These are phyloP conservation scores for Torymus tubicola DNA, from an alignment of 2,888 invertebrate species.

Conservation along the genomic window DNA sequence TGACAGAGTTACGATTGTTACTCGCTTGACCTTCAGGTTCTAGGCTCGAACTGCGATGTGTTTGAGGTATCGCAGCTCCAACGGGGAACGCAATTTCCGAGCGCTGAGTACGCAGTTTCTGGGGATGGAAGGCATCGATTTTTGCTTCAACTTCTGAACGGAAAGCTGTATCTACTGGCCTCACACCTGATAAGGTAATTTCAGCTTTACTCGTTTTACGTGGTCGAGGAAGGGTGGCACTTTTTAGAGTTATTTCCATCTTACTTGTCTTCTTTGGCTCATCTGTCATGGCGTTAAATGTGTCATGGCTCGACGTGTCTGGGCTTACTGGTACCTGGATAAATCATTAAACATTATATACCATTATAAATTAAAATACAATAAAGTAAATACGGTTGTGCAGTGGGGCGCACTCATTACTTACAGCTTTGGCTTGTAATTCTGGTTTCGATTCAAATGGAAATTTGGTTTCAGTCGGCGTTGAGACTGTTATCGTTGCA, in stretches of 20 bases:
- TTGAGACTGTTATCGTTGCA: slow-evolving; percentile 74
- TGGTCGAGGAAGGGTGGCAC: slow-evolving; percentile 81
- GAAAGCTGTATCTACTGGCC: slow-evolving; percentile 66
- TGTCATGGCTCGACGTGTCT: slow-evolving; percentile 60
- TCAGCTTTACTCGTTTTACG: slow-evolving; percentile 82
- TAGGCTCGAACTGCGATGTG: slow-evolving; percentile 78
- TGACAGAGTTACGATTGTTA: slow-evolving; percentile 69
- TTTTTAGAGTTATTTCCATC: slow-evolving; percentile 83
- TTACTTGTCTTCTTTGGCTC: slow-evolving; percentile 79
- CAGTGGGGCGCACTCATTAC: slow-evolving; percentile 23
- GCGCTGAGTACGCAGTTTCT: slow-evolving; percentile 77
- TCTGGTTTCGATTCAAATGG: slow-evolving; percentile 67
- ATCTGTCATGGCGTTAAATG: slow-evolving; percentile 59
- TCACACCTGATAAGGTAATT: slow-evolving; percentile 79
- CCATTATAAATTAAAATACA: too few species aligned
- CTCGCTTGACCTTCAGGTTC: slow-evolving; percentile 76
- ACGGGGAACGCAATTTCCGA: slow-evolving; percentile 81
- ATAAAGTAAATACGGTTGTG: too few species aligned
- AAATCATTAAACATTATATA: too few species aligned
- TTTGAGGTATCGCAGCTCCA: slow-evolving; percentile 73
- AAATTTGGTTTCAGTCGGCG: slow-evolving; percentile 72
- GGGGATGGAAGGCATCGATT: slow-evolving; percentile 72
- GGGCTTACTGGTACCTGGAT: slow-evolving; percentile 61
- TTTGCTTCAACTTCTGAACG: slow-evolving; percentile 73
- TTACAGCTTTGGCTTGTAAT: slow-evolving; percentile 64